phyloP scores from a whole-genome alignment of 2,113 vertebrate genomes.

The Lepus europaeus region DNA sequence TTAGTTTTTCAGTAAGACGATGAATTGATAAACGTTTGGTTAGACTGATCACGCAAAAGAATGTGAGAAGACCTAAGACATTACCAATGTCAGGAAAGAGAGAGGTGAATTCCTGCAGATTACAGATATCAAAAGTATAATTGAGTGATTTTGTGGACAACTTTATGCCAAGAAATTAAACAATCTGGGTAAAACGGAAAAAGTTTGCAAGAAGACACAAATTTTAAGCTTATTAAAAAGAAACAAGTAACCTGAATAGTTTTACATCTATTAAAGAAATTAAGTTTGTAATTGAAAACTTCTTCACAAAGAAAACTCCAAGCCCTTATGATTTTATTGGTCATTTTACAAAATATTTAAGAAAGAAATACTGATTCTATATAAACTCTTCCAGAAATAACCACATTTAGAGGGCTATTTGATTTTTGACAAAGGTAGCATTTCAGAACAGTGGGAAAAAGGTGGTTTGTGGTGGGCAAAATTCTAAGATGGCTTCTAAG shows the following conservation, averaged over 20 bases:
- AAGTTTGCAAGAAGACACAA: not conserved
- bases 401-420: not conserved
- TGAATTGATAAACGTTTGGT: not conserved
- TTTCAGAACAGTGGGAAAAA: not conserved
- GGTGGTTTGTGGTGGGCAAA: not conserved
- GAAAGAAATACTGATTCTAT: conserved; percentile 7
- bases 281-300: too few relatives aligned
- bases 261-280: too few relatives aligned
- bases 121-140: not conserved
- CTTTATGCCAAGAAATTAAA: not conserved
- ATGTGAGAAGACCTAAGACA: not conserved
- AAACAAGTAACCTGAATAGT: not conserved
- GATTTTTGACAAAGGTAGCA: not conserved
- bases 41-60: not conserved
- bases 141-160: not conserved
- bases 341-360: not conserved
- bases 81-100: not conserved
- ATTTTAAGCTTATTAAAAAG: conserved; percentile 22
- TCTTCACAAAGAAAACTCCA: not conserved
- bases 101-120: not conserved
- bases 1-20: not conserved
- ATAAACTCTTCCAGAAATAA: conserved; percentile 38
- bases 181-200: not conserved
- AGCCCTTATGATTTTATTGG: not conserved
- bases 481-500: not conserved